phyloP scores from a whole-genome alignment of 1,140 invertebrate genomes.

The Zaprionus camerounensis region DNA sequence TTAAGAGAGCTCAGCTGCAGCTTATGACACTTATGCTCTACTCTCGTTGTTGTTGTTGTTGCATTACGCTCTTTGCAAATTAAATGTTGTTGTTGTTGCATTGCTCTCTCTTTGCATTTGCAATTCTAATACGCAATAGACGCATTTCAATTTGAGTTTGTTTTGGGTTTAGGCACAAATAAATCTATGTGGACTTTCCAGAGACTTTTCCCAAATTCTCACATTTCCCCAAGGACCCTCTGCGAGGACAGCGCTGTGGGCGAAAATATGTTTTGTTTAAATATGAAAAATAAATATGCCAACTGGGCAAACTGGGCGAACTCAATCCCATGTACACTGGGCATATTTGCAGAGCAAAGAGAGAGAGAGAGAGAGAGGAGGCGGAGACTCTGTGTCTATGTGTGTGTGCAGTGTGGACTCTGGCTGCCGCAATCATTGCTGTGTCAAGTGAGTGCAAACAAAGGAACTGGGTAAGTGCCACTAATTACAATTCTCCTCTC shows the following conservation, averaged over 20 bases:
- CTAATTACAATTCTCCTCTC: conserved; percentile 77
- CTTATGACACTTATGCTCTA: not conserved
- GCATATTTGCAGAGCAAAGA: conserved; percentile 68
- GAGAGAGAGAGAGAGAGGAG: conserved; percentile 2
- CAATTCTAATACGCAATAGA: not conserved
- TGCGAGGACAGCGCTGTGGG: not conserved
- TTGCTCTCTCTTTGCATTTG: not conserved
- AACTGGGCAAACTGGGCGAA: conserved; percentile 27
- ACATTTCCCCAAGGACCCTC: not conserved
- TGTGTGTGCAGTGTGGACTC: conserved; percentile 31
- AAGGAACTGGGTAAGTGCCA: conserved; percentile 79
- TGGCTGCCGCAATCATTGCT: conserved; percentile 56
- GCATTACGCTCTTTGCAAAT: not conserved
- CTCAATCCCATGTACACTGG: conserved; percentile 36
- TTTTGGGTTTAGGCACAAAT: not conserved
- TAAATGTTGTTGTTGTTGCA: not conserved
- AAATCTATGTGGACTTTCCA: not conserved
- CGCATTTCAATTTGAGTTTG: not conserved
- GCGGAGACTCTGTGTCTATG: not conserved
- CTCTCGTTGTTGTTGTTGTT: not conserved
- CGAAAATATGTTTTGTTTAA: conserved; percentile 5
- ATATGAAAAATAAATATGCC: conserved; percentile 30
- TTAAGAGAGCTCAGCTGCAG: not conserved
- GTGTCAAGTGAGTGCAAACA: conserved; percentile 76
- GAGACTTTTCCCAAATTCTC: not conserved